Evolutionary conservation across 2,797 vertebrate species (phyloP), one percentile per base, ranked within the genome.

Genomic region (Pterois miles): DNA sequence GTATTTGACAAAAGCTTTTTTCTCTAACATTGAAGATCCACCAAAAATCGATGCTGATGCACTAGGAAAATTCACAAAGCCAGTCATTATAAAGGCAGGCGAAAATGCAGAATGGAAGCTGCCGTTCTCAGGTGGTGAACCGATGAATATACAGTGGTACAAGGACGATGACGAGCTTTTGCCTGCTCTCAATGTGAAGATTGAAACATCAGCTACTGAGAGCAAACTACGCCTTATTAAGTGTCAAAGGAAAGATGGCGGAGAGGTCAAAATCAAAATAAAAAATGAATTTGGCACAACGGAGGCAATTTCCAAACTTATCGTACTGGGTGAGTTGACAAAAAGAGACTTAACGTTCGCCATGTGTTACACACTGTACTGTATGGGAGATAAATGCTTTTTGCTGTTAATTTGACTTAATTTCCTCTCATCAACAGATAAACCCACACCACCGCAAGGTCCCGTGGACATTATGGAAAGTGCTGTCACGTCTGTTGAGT

Each of bases 361-460:
- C 6, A 34, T 38, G 34, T 40, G 18, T 66, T 33, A 20, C 9
- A 59, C 5, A 20, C 18, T 46, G 7, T 5, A 9, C 31, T 71
- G 4, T 6, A 53, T 20, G 16, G 25, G 4, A 53, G 23, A 71
- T 54, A 38, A 64, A 57, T 11, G 7, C 0, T 34, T 22, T 71
- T 53, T 31, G 1, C 14, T 16, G 22, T 34, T 48, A 6, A 8
- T 50, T 54, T 22, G 1, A 65, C 27, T 23, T 53, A 0, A 66
- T 71, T 67, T 59, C 1, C 58, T 58, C 80, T 59, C 73, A 11
- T 85, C 13, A 70, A 78, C 92, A 99, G 98, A 97, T 82, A 99
- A 97, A 87, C 96, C 98, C 53, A 94, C 95, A 50, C 85, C 95
- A 40, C 97, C 97, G 22, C 95, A 95, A 78, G 96, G 96, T 50